Base-by-base conservation (phyloP, 2,113 vertebrate genomes). In the Trichomycterus rosablanca region DNA sequence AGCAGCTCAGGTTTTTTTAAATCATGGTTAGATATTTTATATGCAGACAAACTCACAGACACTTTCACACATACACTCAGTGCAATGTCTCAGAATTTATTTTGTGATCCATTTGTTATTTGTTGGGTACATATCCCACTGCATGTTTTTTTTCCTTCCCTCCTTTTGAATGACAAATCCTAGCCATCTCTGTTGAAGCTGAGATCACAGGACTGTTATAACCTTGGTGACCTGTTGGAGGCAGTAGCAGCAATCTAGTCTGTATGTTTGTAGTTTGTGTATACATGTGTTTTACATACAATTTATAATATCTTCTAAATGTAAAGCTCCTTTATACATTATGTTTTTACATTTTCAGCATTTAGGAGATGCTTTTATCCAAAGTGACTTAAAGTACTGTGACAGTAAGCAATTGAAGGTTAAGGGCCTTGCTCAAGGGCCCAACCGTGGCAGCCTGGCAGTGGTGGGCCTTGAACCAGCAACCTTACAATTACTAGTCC, bases 1-100 rank as follows among this genome's bases (percentile, higher is more conserved):
- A n/a, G 20, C 32, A 24, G 75, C 76, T 80, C 77, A 71, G 62
- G 59, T 60, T n/a, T n/a, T n/a, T n/a, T 75, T 72, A 75, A 70
- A 74, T 71, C 8, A 3, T 3, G 1, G 23, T 58, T 80, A 66
- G 79, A 68, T 69, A 66, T 79, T 60, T 56, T 42, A 2, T 7
- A 48, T 37, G 5, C 51, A 7, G 15, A 49, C 46, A 35, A 30
- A 39, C 52, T 44, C 40, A 23, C 63, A 58, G 54, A 54, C 53
- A 54, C 18, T 46, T 32, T 35, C 16, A 32, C 14, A 35, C 44
- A 52, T 32, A 51, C 60, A 58, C 32, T 48, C 16, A 53, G 14
- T 50, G 40, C 49, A 42, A n/a, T n/a, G n/a, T n/a, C n/a, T n/a
- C n/a, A n/a, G 48, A 45, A n/a, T 23, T 48, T 43, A 49, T 39